Conservation (phyloP, 2,888 invertebrate species). For the Branchipolynoe longqiensis region DNA sequence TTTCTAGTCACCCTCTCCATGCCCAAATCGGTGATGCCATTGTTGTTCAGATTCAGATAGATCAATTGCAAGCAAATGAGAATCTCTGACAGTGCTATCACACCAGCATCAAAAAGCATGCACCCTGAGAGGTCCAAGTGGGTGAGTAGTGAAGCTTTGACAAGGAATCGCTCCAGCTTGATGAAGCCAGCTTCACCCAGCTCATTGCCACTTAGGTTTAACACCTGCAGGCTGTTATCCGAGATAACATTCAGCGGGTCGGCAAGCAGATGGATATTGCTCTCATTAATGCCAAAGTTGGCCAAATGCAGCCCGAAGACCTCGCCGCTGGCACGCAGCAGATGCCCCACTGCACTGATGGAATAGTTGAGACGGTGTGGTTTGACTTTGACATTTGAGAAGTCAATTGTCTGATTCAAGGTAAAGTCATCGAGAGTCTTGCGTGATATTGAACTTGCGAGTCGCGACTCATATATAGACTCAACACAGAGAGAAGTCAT, state of each 20-base stretch:
- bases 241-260: conserved; percentile 67
- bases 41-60: conserved; percentile 64
- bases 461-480: conserved; percentile 65
- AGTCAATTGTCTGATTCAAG: conserved; percentile 65
- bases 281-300: conserved; percentile 60
- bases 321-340: conserved; percentile 61
- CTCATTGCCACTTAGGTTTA: conserved; percentile 66
- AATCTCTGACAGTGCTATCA: conserved; percentile 62
- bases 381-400: conserved; percentile 58
- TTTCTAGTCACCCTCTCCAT: conserved; percentile 55
- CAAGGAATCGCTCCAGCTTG: conserved; percentile 64
- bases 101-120: conserved; percentile 61
- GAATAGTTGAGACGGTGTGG: conserved; percentile 61
- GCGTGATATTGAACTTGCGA: conserved; percentile 59
- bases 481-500: conserved; percentile 66
- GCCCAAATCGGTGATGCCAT: conserved; percentile 64
- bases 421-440: conserved; percentile 64
- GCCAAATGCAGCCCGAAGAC: conserved; percentile 66
- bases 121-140: conserved; percentile 66
- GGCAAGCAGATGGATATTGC: conserved; percentile 62
- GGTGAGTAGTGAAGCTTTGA: conserved; percentile 66
- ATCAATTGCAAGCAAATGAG: conserved; percentile 66
- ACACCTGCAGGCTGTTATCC: conserved; percentile 67
- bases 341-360: conserved; percentile 64
- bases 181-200: conserved; percentile 63